Evolutionary conservation across 1,140 invertebrate genomes (phyloP).

Genomic region (Cyclargus thomasi): DNA sequence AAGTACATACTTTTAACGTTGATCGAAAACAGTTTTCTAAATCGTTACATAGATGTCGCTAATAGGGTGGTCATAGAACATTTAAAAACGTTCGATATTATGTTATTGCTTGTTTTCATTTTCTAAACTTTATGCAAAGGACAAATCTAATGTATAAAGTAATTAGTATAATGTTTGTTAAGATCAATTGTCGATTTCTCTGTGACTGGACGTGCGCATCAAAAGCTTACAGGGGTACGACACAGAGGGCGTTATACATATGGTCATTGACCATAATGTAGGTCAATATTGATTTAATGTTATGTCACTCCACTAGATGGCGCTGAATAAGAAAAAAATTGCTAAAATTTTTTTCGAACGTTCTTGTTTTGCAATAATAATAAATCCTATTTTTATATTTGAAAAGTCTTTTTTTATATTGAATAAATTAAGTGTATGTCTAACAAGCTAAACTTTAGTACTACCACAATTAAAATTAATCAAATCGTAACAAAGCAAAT

Average conservation of each 20-base stretch:
- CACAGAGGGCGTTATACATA: constrained; percentile 35
- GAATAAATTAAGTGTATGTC: no score
- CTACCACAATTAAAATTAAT: no score
- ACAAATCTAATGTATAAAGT: no score
- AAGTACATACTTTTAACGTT: not conserved
- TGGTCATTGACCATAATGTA: constrained; percentile 35
- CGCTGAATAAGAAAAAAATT: not conserved
- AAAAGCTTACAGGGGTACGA: not conserved
- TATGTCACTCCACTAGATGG: constrained; percentile 21
- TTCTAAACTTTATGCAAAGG: no score
- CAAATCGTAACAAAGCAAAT: not conserved
- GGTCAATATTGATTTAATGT: constrained; percentile 13
- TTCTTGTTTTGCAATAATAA: not conserved
- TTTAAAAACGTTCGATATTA: not conserved
- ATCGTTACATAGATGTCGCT: constrained; percentile 29
- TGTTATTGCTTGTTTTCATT: no score
- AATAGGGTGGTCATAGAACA: constrained; percentile 35
- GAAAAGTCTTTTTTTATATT: no score
- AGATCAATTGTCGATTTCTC: no score
- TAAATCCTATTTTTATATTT: no score
- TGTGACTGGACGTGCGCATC: not conserved
- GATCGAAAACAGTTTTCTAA: not conserved
- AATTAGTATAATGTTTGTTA: no score
- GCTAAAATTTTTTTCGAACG: not conserved
- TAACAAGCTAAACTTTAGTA: no score